A percentile compares a stretch with the other conserved stretches of the same genome.
Conservation (phyloP, 2,797 vertebrate genomes). For the Gallinago stenura region DNA sequence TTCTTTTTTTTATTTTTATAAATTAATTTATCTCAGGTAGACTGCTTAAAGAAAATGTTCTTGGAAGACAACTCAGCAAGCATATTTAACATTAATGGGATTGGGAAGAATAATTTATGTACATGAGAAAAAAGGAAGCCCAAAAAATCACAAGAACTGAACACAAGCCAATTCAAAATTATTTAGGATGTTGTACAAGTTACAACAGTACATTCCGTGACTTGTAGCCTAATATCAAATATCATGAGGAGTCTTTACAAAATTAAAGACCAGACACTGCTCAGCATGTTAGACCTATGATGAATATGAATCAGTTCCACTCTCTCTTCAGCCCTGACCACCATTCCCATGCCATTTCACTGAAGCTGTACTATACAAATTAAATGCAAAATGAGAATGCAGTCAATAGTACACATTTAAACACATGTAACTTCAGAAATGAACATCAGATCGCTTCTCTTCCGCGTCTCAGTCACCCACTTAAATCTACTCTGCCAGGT, state of each 20-base stretch:
- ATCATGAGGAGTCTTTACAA: slow-evolving; percentile 50
- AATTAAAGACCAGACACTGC: slow-evolving; percentile 62
- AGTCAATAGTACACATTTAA: neutral
- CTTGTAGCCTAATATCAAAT: slow-evolving; percentile 65
- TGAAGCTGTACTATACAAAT: slow-evolving; percentile 32
- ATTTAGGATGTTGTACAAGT: slow-evolving; percentile 68
- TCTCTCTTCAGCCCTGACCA: slow-evolving; percentile 40
- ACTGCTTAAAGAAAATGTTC: slow-evolving; percentile 62
- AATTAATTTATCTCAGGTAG: slow-evolving; percentile 60
- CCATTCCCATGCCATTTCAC: slow-evolving; percentile 15
- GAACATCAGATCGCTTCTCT: neutral
- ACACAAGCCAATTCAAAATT: slow-evolving; percentile 62
- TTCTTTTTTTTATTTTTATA: neutral
- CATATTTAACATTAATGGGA: slow-evolving; percentile 69
- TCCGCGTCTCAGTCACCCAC: neutral
- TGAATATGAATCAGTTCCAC: slow-evolving; percentile 53
- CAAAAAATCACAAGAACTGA: slow-evolving; percentile 59
- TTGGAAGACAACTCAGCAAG: slow-evolving; percentile 67
- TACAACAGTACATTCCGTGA: slow-evolving; percentile 65
- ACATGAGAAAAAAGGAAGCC: slow-evolving; percentile 49
- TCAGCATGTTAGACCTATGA: slow-evolving; percentile 39
- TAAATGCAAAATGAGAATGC: slow-evolving; percentile 27
- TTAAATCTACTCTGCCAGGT: neutral
- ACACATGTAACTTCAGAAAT: neutral
- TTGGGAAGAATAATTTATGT: slow-evolving; percentile 73